Evolutionary conservation across 2,888 invertebrate genomes (phyloP).

Genomic region (Cryptus armator): DNA sequence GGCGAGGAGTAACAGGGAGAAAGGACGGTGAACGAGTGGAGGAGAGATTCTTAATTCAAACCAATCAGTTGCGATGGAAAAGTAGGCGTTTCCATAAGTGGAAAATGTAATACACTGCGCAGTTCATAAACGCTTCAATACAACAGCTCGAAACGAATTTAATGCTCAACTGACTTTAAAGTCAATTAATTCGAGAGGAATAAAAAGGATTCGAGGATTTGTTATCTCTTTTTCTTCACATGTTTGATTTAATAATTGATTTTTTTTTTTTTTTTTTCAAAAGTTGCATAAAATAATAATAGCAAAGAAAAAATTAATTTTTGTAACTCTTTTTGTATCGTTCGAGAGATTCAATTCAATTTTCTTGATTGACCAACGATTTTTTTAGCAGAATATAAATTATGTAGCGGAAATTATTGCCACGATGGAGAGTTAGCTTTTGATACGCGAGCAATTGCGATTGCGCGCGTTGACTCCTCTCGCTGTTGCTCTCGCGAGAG

Average conservation of each 20-base stretch:
- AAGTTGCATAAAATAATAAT: no score
- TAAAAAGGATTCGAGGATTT: no score
- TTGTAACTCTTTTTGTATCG: neutral
- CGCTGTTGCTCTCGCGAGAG: constrained; percentile 45
- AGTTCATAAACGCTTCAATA: constrained; percentile 16
- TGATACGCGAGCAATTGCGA: constrained; percentile 71
- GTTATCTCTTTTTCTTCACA: no score
- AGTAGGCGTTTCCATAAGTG: constrained; percentile 32
- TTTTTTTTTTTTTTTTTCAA: no score
- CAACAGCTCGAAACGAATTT: constrained; percentile 8
- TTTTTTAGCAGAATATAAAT: neutral
- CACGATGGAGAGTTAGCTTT: constrained; percentile 38
- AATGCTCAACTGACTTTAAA: neutral
- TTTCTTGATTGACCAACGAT: neutral
- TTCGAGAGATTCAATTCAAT: neutral
- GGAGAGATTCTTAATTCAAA: constrained; percentile 50
- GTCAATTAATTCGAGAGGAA: neutral
- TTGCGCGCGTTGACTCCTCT: constrained; percentile 60
- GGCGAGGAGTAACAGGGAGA: constrained; percentile 29
- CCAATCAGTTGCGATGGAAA: constrained; percentile 44
- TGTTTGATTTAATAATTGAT: no score
- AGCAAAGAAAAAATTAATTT: no score
- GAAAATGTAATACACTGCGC: constrained; percentile 30
- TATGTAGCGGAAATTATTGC: constrained; percentile 35
- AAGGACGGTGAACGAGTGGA: constrained; percentile 27